phyloP scores from a whole-genome alignment of 1,140 invertebrate genomes.

The Glomeris maerens region DNA sequence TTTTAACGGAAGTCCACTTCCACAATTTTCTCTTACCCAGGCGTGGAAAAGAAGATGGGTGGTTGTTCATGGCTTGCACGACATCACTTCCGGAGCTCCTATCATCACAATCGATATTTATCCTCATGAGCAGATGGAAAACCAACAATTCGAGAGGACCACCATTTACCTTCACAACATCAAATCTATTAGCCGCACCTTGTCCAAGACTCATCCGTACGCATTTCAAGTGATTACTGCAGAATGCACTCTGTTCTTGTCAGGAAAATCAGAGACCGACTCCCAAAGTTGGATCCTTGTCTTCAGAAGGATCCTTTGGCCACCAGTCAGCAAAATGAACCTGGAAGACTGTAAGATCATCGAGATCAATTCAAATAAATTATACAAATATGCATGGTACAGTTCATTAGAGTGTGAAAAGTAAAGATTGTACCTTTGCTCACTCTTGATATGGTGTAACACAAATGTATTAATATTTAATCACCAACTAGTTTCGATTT shows the following conservation, averaged over 20 bases:
- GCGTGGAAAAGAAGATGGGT: constrained; percentile 11
- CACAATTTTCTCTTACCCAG: too few species aligned
- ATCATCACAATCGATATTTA: constrained; percentile 10
- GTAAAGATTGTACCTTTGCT: neutral
- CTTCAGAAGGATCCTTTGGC: constrained; percentile 7
- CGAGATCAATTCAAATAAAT: neutral
- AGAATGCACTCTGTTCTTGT: neutral
- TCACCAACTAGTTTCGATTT: too few species aligned
- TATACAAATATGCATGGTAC: neutral
- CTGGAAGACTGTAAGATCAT: neutral
- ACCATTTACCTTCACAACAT: constrained; percentile 11
- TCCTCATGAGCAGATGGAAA: neutral
- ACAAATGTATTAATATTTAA: too few species aligned
- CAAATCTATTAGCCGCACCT: neutral
- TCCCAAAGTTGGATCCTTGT: constrained; percentile 7
- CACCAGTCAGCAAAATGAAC: neutral
- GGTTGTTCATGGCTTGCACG: constrained; percentile 2
- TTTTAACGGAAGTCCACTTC: too few species aligned
- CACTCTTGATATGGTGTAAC: neutral
- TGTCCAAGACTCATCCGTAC: constrained; percentile 7
- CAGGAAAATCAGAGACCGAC: constrained; percentile 4
- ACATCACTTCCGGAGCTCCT: neutral
- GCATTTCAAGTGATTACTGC: constrained; percentile 7
- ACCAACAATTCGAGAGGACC: constrained; percentile 7
- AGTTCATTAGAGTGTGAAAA: neutral